These are phyloP conservation scores for Hybognathus amarus DNA, from an alignment of 2,797 vertebrate genomes.

Conservation along the genomic window DNA sequence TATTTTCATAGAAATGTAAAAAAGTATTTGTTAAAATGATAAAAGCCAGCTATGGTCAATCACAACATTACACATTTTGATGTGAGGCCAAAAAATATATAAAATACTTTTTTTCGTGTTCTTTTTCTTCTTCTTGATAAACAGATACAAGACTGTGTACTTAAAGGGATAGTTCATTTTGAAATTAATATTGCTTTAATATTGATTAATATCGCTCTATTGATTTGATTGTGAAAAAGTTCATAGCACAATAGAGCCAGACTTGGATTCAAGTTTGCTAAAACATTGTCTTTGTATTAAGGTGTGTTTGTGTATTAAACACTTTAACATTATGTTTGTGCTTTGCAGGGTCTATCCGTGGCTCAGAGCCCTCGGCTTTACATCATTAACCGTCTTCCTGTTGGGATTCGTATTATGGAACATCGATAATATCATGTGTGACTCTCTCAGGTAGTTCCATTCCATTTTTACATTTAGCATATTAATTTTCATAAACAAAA, in stretches of 20 bases:
- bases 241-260: not conserved
- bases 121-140: not conserved
- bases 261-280: not conserved
- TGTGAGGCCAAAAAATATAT: not conserved
- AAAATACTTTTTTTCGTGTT: too few relatives aligned
- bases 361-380: slow-evolving; percentile 90
- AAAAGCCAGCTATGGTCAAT: not conserved
- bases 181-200: too few relatives aligned
- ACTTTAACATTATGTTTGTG: slow-evolving; percentile 23
- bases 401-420: slow-evolving; percentile 97
- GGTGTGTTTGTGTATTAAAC: not conserved
- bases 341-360: slow-evolving; percentile 92
- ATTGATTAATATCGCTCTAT: too few relatives aligned
- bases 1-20: too few relatives aligned
- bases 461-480: not conserved
- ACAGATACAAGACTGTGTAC: not conserved
- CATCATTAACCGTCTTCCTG: slow-evolving; percentile 90
- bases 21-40: not conserved
- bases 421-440: slow-evolving; percentile 95
- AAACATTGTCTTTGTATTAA: not conserved
- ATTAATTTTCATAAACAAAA: not conserved
- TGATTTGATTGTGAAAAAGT: too few relatives aligned
- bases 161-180: too few relatives aligned
- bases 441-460: slow-evolving; percentile 87
- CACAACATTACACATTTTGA: not conserved